Percentiles rank a stretch among this genome's conserved stretches.
These are phyloP conservation scores for Chanos chanos DNA, from an alignment of 2,797 vertebrate species.

Conservation along the genomic window DNA sequence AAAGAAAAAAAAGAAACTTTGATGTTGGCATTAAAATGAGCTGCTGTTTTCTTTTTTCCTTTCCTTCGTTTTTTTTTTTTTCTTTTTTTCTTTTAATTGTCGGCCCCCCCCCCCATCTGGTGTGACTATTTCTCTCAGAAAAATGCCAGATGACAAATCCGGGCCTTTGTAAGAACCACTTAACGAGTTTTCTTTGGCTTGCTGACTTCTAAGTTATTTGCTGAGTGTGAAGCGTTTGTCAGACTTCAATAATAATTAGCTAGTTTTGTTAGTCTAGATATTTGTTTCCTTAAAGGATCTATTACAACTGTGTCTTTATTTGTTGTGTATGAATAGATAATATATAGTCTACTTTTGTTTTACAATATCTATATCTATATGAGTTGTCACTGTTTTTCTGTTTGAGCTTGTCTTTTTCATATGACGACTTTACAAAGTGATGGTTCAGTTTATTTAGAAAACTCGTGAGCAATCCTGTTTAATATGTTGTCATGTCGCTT, in stretches of 20 bases:
- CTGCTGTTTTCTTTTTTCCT: conserved; percentile 72
- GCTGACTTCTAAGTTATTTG: conserved; percentile 88
- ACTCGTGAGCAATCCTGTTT: conserved; percentile 99
- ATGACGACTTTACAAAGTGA: conserved; percentile 99
- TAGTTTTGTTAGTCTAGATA: conserved; percentile 99
- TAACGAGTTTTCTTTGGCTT: conserved; percentile 74
- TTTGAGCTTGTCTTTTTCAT: conserved; percentile 99
- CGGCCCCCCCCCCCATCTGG: conserved; percentile 68
- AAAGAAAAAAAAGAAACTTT: conserved; percentile 74
- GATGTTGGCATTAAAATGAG: conserved; percentile 84
- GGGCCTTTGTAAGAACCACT: conserved; percentile 77
- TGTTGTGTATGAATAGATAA: conserved; percentile 99
- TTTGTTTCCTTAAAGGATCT: conserved; percentile 99
- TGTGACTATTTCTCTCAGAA: conserved; percentile 61
- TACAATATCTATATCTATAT: conserved; percentile 97
- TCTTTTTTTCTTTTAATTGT: conserved; percentile 69
- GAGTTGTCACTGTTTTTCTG: conserved; percentile 99
- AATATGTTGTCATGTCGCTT: conserved; percentile 99
- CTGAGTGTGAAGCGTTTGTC: conserved; percentile 99
- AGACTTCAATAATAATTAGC: conserved; percentile 99
- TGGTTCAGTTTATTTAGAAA: conserved; percentile 99
- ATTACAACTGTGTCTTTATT: conserved; percentile 98
- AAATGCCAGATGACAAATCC: conserved; percentile 61
- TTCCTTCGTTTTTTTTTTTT: conserved; percentile 71
- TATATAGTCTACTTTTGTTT: conserved; percentile 99